Conservation (phyloP, 2,113 vertebrate species). For the Ophthalmolycus amberensis region DNA sequence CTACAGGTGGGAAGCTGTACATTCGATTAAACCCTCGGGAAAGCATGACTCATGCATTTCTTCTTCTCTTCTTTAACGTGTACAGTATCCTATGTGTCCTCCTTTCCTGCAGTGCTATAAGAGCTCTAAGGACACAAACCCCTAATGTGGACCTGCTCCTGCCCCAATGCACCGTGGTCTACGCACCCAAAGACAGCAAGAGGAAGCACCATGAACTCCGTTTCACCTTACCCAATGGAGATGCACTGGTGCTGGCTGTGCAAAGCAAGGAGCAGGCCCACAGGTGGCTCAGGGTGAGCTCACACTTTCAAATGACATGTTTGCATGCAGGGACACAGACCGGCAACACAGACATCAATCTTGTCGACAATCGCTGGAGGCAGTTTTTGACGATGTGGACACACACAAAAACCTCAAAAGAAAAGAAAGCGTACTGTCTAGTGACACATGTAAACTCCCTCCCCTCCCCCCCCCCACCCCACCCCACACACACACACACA, state of each 20-base stretch:
- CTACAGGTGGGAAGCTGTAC: conserved; percentile 86
- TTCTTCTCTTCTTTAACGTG: fast-evolving
- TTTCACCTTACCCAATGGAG: conserved; percentile 90
- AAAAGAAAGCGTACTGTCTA: neutral
- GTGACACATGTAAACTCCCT: conserved; percentile 12
- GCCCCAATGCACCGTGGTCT: conserved; percentile 88
- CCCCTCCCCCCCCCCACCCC: neutral
- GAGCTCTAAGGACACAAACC: conserved; percentile 93
- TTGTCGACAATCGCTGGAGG: neutral
- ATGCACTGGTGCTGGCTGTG: conserved; percentile 91
- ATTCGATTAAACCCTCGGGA: neutral
- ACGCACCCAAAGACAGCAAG: conserved; percentile 93
- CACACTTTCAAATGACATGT: neutral
- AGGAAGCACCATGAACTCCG: conserved; percentile 96
- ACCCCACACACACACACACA: too few species aligned
- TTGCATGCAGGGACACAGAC: neutral
- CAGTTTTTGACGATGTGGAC: neutral
- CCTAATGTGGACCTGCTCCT: conserved; percentile 91
- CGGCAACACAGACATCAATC: neutral
- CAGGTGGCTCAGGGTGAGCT: conserved; percentile 93
- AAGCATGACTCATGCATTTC: neutral
- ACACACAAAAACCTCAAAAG: neutral
- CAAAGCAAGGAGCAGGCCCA: conserved; percentile 98
- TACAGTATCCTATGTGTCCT: neutral
- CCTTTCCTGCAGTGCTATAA: conserved; percentile 90